These are phyloP conservation scores for Myotis brandtii DNA, from an alignment of 2,113 vertebrate species.

Conservation along the genomic window DNA sequence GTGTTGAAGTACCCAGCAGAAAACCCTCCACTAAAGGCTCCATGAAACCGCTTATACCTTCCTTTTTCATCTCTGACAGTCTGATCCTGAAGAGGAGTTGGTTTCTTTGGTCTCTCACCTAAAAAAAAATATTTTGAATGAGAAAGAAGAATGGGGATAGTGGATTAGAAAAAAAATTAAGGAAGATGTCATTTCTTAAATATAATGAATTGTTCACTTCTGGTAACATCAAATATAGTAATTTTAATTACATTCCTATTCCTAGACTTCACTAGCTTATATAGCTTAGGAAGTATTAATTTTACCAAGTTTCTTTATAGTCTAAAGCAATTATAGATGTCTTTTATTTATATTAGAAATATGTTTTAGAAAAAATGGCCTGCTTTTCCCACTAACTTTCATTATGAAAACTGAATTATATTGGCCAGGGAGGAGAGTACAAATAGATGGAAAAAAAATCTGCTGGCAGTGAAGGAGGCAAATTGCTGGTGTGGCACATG, in stretches of 20 bases:
- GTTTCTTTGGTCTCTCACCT: conserved; percentile 94
- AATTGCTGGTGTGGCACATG: too few species aligned
- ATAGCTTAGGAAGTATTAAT: background rate
- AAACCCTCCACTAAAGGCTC: conserved; percentile 97
- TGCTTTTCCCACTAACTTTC: conserved; percentile 26
- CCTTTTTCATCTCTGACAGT: conserved; percentile 97
- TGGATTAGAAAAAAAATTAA: background rate
- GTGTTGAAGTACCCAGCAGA: conserved; percentile 98
- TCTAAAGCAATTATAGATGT: background rate
- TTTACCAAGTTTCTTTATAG: background rate
- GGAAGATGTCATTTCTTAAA: background rate
- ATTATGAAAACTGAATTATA: background rate
- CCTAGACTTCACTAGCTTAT: background rate
- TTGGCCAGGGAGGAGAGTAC: background rate
- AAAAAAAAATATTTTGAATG: conserved; percentile 33
- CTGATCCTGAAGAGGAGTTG: conserved; percentile 95
- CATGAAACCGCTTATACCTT: conserved; percentile 95
- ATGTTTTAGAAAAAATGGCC: background rate
- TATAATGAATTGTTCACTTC: background rate
- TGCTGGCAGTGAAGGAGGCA: background rate
- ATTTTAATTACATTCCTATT: conserved; percentile 7
- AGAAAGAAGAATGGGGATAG: background rate
- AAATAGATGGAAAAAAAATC: background rate
- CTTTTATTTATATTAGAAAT: background rate
- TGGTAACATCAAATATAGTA: background rate